Evolutionary conservation across 2,797 vertebrate species (phyloP), one percentile per base, ranked within the genome.

Genomic region (Dicrostonyx torquatus): DNA sequence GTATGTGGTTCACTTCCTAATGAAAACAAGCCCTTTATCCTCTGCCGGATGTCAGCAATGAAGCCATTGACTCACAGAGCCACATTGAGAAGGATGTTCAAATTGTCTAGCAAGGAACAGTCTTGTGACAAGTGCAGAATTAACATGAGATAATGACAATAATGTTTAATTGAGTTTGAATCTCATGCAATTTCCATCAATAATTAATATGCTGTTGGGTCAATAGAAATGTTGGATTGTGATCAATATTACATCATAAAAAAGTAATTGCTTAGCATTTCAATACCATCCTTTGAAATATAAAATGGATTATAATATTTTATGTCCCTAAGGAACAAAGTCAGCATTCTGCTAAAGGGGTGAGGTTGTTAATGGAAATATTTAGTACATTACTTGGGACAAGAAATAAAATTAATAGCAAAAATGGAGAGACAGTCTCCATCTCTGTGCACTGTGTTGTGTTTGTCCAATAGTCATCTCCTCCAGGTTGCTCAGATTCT

Each of bases 231-330:
- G 55, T 80, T 90, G 72, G 86, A 85, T 79, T 89, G 10, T 62
- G 48, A 95, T 95, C 95, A 80, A 93, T 95, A 93, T 91, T 87
- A 91, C 86, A 93, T 94, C 94, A 92, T 92, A 87, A 89, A 77
- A 93, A 93, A 96, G 79, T 77, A 87, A 91, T 95, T 95, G 66
- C 76, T 96, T 92, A 89, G 48, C 34, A 93, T 92, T 95, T 93
- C 72, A 92, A 70, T 77, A 26, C 13, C 24, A 70, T 89, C 88
- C 94, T 94, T 58, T 2, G 18, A 62, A 89, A 89, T 77, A 43
- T 37, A 90, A 93, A 80, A 95, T 87, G 62, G 60, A 92, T 95
- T 77, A 85, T 12, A 66, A 20, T 70, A n/a, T 77, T 89, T 94
- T 80, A 94, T 92, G 94, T 93, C 60, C 72, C 87, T 77, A 90